Evolutionary conservation across 1,140 invertebrate genomes (phyloP).

Genomic region (Drosophila teissieri): DNA sequence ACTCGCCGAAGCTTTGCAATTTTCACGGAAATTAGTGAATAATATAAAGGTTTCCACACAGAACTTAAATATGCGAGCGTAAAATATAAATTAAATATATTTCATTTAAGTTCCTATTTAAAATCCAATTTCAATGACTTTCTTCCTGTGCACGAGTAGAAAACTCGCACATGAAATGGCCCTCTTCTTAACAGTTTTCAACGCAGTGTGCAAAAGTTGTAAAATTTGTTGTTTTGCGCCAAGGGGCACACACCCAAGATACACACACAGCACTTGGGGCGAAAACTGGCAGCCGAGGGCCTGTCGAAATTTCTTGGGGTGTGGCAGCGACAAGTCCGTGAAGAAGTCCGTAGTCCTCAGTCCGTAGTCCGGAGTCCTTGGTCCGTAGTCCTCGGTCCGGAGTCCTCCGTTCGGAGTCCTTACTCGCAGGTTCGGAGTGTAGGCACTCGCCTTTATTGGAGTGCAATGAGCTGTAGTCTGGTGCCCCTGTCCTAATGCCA

Average conservation of each 20-base stretch:
- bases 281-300: conserved; percentile 11
- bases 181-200: not conserved
- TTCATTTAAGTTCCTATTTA: not conserved
- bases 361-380: not conserved
- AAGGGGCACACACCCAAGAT: conserved; percentile 18
- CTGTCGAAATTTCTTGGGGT: conserved; percentile 65
- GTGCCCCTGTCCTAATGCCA: conserved; percentile 2
- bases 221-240: conserved; percentile 55
- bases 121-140: not conserved
- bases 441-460: conserved; percentile 60
- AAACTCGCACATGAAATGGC: conserved; percentile 5
- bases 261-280: conserved; percentile 7
- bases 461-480: conserved; percentile 48
- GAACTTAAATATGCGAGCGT: no score
- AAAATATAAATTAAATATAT: not conserved
- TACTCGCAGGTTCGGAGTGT: not conserved
- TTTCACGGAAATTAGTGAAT: not conserved
- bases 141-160: not conserved
- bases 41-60: no score
- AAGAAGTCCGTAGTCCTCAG: conserved; percentile 1
- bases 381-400: not conserved
- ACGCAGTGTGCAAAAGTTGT: conserved; percentile 64
- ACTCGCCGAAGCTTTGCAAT: not conserved
- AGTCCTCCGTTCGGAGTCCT: conserved; percentile 1
- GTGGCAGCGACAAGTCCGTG: conserved; percentile 35